These are phyloP conservation scores for Cygnus atratus DNA, from an alignment of 2,113 vertebrate genomes.

Conservation along the genomic window DNA sequence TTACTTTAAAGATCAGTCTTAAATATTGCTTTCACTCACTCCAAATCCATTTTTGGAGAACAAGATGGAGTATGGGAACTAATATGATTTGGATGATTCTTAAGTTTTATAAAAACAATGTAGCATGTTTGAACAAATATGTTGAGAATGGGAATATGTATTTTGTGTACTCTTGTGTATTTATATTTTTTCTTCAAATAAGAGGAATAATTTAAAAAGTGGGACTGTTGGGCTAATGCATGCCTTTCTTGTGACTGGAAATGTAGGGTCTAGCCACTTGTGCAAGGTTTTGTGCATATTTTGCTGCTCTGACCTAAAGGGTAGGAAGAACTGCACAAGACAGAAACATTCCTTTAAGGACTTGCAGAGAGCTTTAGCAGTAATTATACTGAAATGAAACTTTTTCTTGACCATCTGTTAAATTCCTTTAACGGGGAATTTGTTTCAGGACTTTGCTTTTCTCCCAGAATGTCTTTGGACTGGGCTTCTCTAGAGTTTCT, in stretches of 20 bases:
- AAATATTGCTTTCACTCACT: neutral
- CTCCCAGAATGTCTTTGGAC: neutral
- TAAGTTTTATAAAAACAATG: neutral
- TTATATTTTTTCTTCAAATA: neutral
- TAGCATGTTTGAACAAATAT: neutral
- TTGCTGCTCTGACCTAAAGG: neutral
- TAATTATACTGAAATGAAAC: neutral
- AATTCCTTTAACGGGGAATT: neutral
- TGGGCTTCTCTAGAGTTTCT: neutral
- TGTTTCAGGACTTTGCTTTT: slow-evolving; percentile 3
- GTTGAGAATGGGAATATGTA: neutral
- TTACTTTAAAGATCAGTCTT: neutral
- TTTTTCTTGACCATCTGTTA: neutral
- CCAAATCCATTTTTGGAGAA: neutral
- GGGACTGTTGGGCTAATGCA: neutral
- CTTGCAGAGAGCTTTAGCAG: neutral
- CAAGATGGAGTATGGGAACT: neutral
- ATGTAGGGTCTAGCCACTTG: neutral
- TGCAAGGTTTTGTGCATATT: neutral
- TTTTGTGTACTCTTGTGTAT: neutral
- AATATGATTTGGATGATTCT: neutral
- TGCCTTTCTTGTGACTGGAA: neutral
- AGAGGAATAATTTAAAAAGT: neutral
- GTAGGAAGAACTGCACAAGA: neutral
- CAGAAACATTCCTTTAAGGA: neutral